Evolutionary conservation across 2,797 vertebrate species (phyloP).

Genomic region (Thalassophryne amazonica): DNA sequence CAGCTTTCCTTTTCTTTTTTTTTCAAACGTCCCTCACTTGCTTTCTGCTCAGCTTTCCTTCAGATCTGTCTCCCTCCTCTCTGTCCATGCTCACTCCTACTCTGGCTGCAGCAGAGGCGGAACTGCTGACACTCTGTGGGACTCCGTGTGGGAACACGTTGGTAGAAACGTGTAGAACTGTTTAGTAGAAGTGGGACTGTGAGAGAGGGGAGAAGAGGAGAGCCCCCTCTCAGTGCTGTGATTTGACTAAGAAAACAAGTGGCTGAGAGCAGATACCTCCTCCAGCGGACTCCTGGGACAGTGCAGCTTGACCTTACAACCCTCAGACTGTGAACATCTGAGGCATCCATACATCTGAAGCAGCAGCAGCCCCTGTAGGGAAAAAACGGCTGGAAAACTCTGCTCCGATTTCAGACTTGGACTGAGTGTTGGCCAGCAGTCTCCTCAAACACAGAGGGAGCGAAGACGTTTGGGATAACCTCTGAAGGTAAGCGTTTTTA

Average conservation of each 20-base stretch:
- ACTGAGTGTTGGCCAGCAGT: conserved; percentile 11
- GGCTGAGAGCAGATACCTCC: conserved; percentile 53
- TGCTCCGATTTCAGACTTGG: conserved; percentile 45
- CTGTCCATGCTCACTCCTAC: conserved; percentile 20
- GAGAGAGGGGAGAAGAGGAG: conserved; percentile 49
- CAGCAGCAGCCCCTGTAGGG: conserved; percentile 50
- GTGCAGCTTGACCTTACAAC: conserved; percentile 61
- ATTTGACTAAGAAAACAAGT: conserved; percentile 80
- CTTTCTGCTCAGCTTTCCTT: conserved; percentile 29
- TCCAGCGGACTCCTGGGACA: conserved; percentile 62
- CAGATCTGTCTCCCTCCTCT: conserved; percentile 28
- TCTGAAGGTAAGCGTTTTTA: conserved; percentile 66
- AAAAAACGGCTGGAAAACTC: conserved; percentile 40
- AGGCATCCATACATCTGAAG: conserved; percentile 64
- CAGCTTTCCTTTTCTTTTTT: conserved; percentile 1
- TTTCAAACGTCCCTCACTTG: conserved; percentile 41
- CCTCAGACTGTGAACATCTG: conserved; percentile 69
- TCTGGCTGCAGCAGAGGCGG: conserved; percentile 41
- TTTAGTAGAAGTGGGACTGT: conserved; percentile 43
- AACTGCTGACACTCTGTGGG: conserved; percentile 53
- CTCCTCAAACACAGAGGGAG: conserved; percentile 28
- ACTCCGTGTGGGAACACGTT: conserved; percentile 51
- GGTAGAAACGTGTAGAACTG: conserved; percentile 31
- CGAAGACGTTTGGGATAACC: conserved; percentile 36
- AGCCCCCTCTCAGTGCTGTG: conserved; percentile 62